Evolutionary conservation across 1,140 invertebrate species (phyloP).

Genomic region (Episyrphus balteatus): DNA sequence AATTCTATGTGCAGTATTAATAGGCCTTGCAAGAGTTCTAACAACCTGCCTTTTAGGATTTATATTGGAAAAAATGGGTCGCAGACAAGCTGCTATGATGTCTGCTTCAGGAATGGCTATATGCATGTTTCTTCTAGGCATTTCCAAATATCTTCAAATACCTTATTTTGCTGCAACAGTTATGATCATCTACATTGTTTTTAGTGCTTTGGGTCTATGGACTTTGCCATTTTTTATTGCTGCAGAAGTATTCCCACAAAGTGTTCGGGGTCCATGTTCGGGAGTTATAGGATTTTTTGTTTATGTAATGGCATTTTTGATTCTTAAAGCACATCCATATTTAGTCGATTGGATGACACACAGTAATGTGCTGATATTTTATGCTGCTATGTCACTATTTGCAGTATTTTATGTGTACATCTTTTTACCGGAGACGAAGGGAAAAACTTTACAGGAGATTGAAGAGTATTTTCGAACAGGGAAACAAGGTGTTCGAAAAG

Average conservation of each 20-base stretch:
- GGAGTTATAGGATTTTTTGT: slow-evolving; percentile 52
- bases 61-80: slow-evolving; percentile 44
- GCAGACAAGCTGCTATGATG: slow-evolving; percentile 44
- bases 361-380: slow-evolving; percentile 58
- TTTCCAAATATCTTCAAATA: slow-evolving; percentile 19
- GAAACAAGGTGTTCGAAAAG: neutral
- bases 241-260: slow-evolving; percentile 59
- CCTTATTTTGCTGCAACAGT: slow-evolving; percentile 38
- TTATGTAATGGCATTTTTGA: slow-evolving; percentile 60
- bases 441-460: slow-evolving; percentile 63
- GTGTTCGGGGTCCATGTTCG: slow-evolving; percentile 53
- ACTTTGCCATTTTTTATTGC: slow-evolving; percentile 63
- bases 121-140: slow-evolving; percentile 45
- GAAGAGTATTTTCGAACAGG: slow-evolving; percentile 42
- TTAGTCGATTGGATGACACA: slow-evolving; percentile 45
- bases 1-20: slow-evolving; percentile 44
- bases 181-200: slow-evolving; percentile 48
- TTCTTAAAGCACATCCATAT: slow-evolving; percentile 59
- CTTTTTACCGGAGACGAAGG: slow-evolving; percentile 70
- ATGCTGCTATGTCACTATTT: slow-evolving; percentile 50
- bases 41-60: slow-evolving; percentile 43
- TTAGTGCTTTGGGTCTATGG: slow-evolving; percentile 50
- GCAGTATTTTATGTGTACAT: slow-evolving; percentile 56
- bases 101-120: slow-evolving; percentile 51
- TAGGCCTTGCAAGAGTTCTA: slow-evolving; percentile 44